Percentiles rank a stretch among this genome's conserved stretches.
Evolutionary conservation across 1,140 invertebrate species (phyloP).

Genomic region (Caenorhabditis briggsae): DNA sequence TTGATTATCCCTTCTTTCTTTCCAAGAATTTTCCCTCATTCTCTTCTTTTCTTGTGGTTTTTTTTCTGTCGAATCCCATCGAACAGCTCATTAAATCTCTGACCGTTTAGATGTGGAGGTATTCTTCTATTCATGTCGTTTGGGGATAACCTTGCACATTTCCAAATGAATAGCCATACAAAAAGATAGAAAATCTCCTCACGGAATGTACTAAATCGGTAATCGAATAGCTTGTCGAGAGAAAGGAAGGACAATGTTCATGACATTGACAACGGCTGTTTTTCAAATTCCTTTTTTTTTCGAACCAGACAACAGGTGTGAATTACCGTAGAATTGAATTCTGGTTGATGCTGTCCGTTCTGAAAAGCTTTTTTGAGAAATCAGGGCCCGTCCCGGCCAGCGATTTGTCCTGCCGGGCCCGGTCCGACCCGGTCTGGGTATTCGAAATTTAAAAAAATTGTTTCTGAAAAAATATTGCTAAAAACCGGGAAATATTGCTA

Average conservation of each 20-base stretch:
- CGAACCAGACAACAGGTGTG: conserved; percentile 13
- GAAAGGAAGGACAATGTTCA: conserved; percentile 13
- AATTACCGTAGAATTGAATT: background rate
- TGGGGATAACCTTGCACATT: conserved; percentile 32
- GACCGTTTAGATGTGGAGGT: conserved; percentile 34
- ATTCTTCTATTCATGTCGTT: background rate
- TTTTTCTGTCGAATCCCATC: conserved; percentile 21
- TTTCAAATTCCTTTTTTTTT: conserved; percentile 5
- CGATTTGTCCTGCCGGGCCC: too few species aligned
- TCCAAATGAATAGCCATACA: conserved; percentile 46
- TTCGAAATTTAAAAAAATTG: too few species aligned
- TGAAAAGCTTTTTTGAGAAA: background rate
- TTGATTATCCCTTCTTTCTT: conserved; percentile 1
- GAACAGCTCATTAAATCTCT: conserved; percentile 49
- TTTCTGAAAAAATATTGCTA: too few species aligned
- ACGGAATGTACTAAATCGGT: conserved; percentile 51
- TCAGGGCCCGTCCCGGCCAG: too few species aligned
- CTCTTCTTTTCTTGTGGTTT: background rate
- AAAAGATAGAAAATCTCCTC: conserved; percentile 5
- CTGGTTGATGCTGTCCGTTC: background rate
- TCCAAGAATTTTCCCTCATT: background rate
- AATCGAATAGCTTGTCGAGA: conserved; percentile 45
- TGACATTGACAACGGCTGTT: conserved; percentile 47
- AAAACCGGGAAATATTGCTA: too few species aligned
- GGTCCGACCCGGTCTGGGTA: too few species aligned